A percentile compares a stretch with the other conserved stretches of the same genome.
These are phyloP conservation scores for Chironex yamaguchii DNA, from an alignment of 30 jellyfish, hydroid and myxozoan genomes.

Conservation along the genomic window DNA sequence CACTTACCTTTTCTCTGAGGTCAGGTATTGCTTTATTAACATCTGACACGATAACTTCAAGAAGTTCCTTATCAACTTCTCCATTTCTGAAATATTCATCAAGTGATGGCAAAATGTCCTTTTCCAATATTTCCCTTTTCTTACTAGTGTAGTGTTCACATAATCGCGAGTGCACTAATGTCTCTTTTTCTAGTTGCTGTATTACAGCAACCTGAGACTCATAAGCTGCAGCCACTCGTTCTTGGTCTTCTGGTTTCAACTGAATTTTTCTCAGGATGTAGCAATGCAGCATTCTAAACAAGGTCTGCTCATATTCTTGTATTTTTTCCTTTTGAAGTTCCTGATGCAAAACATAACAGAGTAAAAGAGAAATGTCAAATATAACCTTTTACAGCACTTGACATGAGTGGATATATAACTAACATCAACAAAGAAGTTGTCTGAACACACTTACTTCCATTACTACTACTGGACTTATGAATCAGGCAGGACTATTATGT, in stretches of 20 bases:
- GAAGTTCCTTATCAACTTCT: neutral
- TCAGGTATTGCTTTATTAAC: slow-evolving; percentile 48
- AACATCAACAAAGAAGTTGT: too few species aligned
- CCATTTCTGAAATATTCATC: neutral
- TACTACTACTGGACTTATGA: too few species aligned
- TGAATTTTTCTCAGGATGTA: neutral
- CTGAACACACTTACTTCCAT: too few species aligned
- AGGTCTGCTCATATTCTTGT: neutral
- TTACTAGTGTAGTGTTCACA: neutral
- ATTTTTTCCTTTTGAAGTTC: neutral
- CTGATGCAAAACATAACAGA: too few species aligned
- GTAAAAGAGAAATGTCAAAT: too few species aligned
- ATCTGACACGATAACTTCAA: neutral
- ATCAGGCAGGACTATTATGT: too few species aligned
- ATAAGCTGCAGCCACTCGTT: neutral
- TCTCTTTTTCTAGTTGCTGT: neutral
- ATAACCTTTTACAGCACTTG: too few species aligned
- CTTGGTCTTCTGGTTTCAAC: neutral
- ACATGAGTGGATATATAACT: too few species aligned
- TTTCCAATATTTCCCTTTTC: neutral
- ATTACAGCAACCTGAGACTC: neutral
- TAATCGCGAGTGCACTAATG: neutral
- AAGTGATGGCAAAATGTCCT: neutral
- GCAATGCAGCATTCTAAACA: neutral
- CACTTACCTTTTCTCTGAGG: slow-evolving; percentile 67